phyloP scores from a whole-genome alignment of 2,888 invertebrate genomes.

The Sinhomidia bicolor region DNA sequence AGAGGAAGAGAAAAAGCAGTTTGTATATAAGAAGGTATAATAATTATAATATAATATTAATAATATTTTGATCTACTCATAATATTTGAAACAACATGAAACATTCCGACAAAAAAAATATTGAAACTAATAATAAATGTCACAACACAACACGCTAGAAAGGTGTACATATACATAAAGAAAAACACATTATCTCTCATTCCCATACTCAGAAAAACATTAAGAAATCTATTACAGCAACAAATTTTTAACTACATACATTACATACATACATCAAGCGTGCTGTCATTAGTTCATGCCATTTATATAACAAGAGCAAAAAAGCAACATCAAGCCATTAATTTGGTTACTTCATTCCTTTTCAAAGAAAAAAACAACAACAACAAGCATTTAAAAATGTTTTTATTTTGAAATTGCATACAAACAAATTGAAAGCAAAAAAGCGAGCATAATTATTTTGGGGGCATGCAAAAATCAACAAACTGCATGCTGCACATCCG shows the following conservation, averaged over 20 bases:
- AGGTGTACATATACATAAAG: neutral
- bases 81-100: neutral
- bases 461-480: neutral
- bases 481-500: conserved; percentile 17
- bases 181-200: neutral
- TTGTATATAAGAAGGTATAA: neutral
- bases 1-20: neutral
- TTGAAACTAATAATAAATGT: neutral
- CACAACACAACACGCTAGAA: too few species aligned
- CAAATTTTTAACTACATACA: neutral
- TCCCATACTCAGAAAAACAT: neutral
- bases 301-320: neutral
- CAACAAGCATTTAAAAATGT: neutral
- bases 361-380: neutral
- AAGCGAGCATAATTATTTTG: conserved; percentile 8
- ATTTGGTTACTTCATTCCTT: neutral
- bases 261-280: too few species aligned
- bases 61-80: neutral
- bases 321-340: neutral
- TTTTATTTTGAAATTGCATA: neutral
- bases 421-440: conserved; percentile 6
- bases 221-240: neutral
- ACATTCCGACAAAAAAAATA: neutral
- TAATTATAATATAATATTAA: neutral
- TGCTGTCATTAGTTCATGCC: neutral